A percentile compares a stretch with the other conserved stretches of the same genome.
Conservation (phyloP, 2,113 vertebrate species). For the Silurus glanis region DNA sequence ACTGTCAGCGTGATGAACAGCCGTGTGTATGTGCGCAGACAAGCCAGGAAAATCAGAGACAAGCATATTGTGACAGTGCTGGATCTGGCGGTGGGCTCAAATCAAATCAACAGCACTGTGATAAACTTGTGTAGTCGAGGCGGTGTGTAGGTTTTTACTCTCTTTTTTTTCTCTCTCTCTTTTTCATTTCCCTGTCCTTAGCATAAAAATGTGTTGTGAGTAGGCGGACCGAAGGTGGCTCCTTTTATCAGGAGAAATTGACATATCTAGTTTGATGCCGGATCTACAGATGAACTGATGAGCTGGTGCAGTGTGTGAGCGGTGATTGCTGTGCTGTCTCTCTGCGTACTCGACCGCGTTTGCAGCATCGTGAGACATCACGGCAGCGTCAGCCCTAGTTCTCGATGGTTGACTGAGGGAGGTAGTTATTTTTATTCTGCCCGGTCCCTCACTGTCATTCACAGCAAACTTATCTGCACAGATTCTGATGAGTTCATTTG, state of each 20-base stretch:
- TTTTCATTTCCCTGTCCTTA: slow-evolving; percentile 34
- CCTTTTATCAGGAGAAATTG: slow-evolving; percentile 31
- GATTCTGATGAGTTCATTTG: not conserved
- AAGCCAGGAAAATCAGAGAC: slow-evolving; percentile 62
- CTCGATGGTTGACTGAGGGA: not conserved
- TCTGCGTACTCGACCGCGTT: not conserved
- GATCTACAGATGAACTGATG: slow-evolving; percentile 31
- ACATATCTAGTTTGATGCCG: slow-evolving; percentile 18
- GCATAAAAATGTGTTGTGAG: slow-evolving; percentile 29
- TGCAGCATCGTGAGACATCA: not conserved
- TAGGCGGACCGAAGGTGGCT: slow-evolving; percentile 11
- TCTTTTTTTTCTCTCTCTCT: not conserved
- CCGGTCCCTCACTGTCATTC: not conserved
- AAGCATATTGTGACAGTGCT: slow-evolving; percentile 61
- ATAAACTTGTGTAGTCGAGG: slow-evolving; percentile 54
- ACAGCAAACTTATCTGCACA: not conserved
- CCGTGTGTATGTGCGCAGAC: slow-evolving; percentile 67
- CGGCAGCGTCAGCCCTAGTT: not conserved
- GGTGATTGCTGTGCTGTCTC: slow-evolving; percentile 13
- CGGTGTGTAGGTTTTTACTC: not conserved
- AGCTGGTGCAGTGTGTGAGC: slow-evolving; percentile 8
- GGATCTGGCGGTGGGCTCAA: slow-evolving; percentile 63
- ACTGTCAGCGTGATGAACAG: slow-evolving; percentile 70
- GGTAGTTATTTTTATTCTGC: slow-evolving; percentile 1
- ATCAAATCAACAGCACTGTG: slow-evolving; percentile 61